These are phyloP conservation scores for Caenorhabditis japonica DNA, from an alignment of 2,888 invertebrate genomes.

Conservation along the genomic window DNA sequence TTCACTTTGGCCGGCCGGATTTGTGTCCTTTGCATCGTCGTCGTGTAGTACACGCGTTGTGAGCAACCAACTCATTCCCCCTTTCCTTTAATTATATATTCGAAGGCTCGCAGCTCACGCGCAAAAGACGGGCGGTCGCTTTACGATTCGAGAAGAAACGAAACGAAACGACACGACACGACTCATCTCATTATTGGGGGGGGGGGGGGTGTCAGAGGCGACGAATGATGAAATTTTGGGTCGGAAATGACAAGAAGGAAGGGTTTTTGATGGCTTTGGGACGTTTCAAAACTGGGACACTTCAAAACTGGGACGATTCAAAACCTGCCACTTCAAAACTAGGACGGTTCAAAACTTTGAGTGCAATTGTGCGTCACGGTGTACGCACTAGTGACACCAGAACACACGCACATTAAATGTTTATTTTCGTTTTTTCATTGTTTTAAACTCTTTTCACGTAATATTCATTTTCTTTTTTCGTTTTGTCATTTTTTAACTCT, in stretches of 20 bases:
- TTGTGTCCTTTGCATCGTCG: slow-evolving; percentile 38
- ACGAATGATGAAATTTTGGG: slow-evolving; percentile 45
- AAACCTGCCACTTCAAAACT: too few species aligned
- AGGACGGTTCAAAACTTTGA: too few species aligned
- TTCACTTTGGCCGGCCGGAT: slow-evolving; percentile 12
- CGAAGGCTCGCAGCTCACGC: slow-evolving; percentile 20
- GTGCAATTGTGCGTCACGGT: too few species aligned
- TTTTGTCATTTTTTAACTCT: too few species aligned
- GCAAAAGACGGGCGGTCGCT: slow-evolving; percentile 37
- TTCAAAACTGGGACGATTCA: too few species aligned
- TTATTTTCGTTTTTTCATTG: too few species aligned
- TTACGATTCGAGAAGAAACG: slow-evolving; percentile 52
- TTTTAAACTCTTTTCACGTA: too few species aligned
- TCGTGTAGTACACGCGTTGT: slow-evolving; percentile 38
- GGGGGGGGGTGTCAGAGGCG: slow-evolving; percentile 43
- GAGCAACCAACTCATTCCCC: slow-evolving; percentile 13
- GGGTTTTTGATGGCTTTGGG: slow-evolving; percentile 2
- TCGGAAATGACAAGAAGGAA: slow-evolving; percentile 14
- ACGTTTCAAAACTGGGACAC: too few species aligned
- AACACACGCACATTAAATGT: too few species aligned
- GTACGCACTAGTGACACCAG: too few species aligned
- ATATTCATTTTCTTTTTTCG: too few species aligned
- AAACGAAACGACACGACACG: too few species aligned
- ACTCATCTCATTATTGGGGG: slow-evolving; percentile 53
- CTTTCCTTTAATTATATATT: slow-evolving; percentile 47